Evolutionary conservation across 2,797 vertebrate species (phyloP).

Genomic region (Carcharodon carcharias): DNA sequence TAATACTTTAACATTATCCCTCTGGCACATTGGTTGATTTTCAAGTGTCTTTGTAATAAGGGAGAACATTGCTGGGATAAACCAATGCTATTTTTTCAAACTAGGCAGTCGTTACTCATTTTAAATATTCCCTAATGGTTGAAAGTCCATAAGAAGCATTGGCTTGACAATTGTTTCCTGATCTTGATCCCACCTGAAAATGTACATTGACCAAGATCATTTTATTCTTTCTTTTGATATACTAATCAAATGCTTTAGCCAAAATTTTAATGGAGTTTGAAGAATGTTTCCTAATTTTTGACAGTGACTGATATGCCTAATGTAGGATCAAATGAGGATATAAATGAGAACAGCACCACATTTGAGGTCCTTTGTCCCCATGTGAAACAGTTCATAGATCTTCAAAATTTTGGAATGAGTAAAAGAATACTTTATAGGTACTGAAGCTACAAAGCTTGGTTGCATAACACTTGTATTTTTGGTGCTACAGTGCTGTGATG

Average conservation of each 20-base stretch:
- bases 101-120: not conserved
- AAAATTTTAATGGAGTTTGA: not conserved
- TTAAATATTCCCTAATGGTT: not conserved
- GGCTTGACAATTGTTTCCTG: not conserved
- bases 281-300: not conserved
- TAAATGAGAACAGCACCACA: not conserved
- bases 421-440: not conserved
- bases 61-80: not conserved
- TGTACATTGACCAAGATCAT: not conserved
- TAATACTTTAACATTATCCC: too few species aligned
- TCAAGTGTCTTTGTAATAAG: not conserved
- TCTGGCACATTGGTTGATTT: not conserved
- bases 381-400: too few species aligned
- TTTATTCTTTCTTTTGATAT: not conserved
- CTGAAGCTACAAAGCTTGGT: not conserved
- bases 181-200: not conserved
- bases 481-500: too few species aligned
- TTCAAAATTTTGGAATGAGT: too few species aligned
- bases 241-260: not conserved
- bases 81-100: not conserved
- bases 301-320: not conserved
- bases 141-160: not conserved
- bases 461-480: too few species aligned
- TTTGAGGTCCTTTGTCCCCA: too few species aligned
- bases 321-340: not conserved